Conservation (phyloP, 2,888 invertebrate species). For the Hymenopus coronatus region DNA sequence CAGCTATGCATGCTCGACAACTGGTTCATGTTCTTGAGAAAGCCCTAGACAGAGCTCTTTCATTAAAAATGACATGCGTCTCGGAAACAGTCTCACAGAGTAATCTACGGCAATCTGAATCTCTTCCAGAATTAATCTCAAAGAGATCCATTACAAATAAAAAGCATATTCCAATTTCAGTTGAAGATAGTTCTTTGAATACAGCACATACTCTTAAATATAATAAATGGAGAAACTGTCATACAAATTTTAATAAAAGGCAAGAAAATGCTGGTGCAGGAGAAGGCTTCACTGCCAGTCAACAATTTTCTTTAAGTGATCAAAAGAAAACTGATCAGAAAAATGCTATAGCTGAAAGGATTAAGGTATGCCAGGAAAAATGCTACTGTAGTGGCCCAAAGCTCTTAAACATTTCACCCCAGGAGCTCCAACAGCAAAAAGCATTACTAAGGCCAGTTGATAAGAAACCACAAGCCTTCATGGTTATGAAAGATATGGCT, state of each 20-base stretch:
- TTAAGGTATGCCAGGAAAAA: neutral
- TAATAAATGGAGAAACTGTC: neutral
- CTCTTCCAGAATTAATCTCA: neutral
- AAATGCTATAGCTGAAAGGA: neutral
- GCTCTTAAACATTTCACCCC: conserved; percentile 20
- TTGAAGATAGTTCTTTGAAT: neutral
- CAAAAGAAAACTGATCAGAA: neutral
- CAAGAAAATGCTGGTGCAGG: neutral
- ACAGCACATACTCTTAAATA: neutral
- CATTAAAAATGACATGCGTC: neutral
- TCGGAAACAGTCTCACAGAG: neutral
- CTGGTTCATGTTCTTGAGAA: conserved; percentile 26
- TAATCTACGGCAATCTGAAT: neutral
- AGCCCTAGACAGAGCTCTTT: conserved; percentile 2
- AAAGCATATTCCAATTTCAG: neutral
- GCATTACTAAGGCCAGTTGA: conserved; percentile 22
- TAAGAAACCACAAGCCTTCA: neutral
- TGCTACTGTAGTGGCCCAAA: conserved; percentile 15
- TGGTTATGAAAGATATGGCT: conserved; percentile 4
- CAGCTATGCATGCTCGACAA: conserved; percentile 26
- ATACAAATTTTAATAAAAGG: neutral
- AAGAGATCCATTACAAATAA: neutral
- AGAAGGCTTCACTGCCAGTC: neutral
- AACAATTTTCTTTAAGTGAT: neutral
- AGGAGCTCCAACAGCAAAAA: conserved; percentile 25